Conservation (phyloP, 2,888 invertebrate species). For the Caenorhabditis sinica region DNA sequence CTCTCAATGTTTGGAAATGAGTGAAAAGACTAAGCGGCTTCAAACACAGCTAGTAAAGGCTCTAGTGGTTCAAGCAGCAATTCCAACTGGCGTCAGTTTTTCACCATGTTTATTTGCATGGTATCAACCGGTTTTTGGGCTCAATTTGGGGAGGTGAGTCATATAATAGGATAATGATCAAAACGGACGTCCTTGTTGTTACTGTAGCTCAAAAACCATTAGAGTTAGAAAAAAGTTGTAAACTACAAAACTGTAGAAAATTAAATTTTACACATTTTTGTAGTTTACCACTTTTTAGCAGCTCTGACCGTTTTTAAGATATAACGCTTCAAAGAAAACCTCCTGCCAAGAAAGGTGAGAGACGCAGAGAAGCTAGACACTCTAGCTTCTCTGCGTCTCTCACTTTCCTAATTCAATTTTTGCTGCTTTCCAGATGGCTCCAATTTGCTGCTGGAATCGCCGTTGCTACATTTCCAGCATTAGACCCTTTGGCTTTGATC, state of each 20-base stretch:
- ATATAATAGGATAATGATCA: background rate
- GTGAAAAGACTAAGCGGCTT: slow-evolving; percentile 28
- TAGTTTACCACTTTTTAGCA: too few relatives aligned
- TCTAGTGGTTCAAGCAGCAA: slow-evolving; percentile 23
- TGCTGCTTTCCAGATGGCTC: slow-evolving; percentile 36
- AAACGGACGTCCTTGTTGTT: too few relatives aligned
- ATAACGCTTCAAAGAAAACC: too few relatives aligned
- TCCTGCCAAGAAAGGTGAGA: too few relatives aligned
- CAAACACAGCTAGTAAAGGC: slow-evolving; percentile 45
- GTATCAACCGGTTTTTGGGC: slow-evolving; percentile 30
- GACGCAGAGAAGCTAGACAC: too few relatives aligned
- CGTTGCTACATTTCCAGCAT: slow-evolving; percentile 24
- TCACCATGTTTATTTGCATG: slow-evolving; percentile 29
- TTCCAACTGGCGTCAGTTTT: slow-evolving; percentile 40
- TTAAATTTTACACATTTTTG: too few relatives aligned
- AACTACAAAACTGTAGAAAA: too few relatives aligned
- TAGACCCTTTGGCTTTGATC: slow-evolving; percentile 41
- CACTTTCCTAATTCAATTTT: too few relatives aligned
- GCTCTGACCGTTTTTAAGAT: too few relatives aligned
- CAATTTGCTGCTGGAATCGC: slow-evolving; percentile 21
- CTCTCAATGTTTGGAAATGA: slow-evolving; percentile 25
- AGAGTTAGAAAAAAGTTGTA: too few relatives aligned
- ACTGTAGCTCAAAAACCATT: too few relatives aligned
- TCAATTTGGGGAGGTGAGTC: slow-evolving; percentile 31
- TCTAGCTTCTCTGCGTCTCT: too few relatives aligned